Base-by-base conservation (phyloP, 1,140 invertebrate genomes). In the Andricus grossulariae region DNA sequence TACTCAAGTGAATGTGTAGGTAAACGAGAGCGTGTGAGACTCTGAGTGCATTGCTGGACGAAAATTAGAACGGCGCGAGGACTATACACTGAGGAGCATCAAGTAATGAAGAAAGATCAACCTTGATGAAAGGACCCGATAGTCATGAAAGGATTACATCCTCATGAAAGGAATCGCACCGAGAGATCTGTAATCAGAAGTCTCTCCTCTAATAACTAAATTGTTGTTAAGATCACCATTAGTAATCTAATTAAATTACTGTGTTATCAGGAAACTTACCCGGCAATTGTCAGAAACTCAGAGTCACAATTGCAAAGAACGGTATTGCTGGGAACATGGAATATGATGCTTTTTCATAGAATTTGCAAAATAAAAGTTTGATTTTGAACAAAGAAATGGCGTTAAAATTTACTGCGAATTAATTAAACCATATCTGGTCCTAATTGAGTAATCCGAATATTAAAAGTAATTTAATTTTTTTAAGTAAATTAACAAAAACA, bases 41-140 rank as follows among this genome's bases (percentile, higher is more conserved):
- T 77, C 75, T 80, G 73, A 78, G 79, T 72, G 77, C 74, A 66
- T 21, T n/a, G n/a, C 74, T 81, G 85, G 86, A 85, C 84, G 54
- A 83, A 85, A 75, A 84, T 83, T 83, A 84, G 83, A 72, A 74
- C 80, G 78, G 73, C 39, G 39, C 39, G 39, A 45, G 6, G 39
- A 45, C 39, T 45, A 11, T 45, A 45, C 10, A 45, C 39, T 45
- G 39, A 45, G 39, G 2, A 45, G 39, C 50, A 60, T 72, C 51
- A 71, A 75, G 82, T 81, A 78, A 80, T 76, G 80, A 80, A 83
- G 78, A 71, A 83, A 80, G 60, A 25, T 10, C 12, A 15, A 13
- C 57, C 15, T 13, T 7, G 21, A 54, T 54, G 52, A 54, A 54
- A 54, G 52, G 52, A 54, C 52, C 52, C 18, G 52, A 54, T 54